Conservation (phyloP, 2,113 vertebrate species). For the Drymodes brunneopygia region DNA sequence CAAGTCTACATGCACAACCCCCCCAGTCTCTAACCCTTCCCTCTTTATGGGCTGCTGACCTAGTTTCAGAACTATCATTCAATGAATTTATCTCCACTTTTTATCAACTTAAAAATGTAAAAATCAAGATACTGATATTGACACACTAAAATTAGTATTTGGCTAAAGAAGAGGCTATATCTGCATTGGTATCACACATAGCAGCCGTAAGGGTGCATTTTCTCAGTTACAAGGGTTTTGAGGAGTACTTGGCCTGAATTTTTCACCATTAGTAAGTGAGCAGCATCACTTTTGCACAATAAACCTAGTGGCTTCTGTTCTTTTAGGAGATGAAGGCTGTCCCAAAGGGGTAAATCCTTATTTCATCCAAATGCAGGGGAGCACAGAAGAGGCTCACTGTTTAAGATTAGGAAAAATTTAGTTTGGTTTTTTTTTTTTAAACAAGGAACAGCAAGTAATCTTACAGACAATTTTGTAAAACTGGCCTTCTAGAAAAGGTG, state of each 20-base stretch:
- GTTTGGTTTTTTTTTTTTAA: neutral
- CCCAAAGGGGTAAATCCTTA: neutral
- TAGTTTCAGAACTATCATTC: neutral
- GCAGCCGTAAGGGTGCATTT: neutral
- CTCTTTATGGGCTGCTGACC: neutral
- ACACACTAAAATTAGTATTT: neutral
- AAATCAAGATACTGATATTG: neutral
- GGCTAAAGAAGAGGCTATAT: neutral
- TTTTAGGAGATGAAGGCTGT: neutral
- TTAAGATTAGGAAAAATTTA: neutral
- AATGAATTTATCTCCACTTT: neutral
- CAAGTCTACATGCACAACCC: neutral
- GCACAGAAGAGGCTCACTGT: neutral
- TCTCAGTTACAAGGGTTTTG: neutral
- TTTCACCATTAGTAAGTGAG: neutral
- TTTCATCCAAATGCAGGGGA: neutral
- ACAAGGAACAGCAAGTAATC: neutral
- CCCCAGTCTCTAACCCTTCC: neutral
- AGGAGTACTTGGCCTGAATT: neutral
- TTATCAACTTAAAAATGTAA: neutral
- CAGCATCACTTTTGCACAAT: neutral
- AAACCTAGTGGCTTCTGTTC: neutral
- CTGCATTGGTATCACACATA: neutral
- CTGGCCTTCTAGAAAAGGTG: neutral
- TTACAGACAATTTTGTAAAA: neutral